Evolutionary conservation across 2,888 invertebrate genomes (phyloP), one percentile per base, ranked within the genome.

Genomic region (Drosophila kokeensis): DNA sequence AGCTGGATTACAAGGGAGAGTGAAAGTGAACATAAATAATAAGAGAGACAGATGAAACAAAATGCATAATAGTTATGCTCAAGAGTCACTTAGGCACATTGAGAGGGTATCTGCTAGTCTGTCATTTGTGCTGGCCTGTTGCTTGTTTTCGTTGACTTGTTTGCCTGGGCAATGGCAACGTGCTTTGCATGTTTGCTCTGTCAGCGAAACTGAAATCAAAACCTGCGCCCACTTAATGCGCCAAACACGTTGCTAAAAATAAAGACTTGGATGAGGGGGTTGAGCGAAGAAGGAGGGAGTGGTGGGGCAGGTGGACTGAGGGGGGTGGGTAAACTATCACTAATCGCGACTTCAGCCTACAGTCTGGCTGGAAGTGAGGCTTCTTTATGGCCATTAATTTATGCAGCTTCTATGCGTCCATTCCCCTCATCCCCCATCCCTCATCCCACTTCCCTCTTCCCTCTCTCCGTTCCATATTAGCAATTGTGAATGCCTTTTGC

Each of bases 171-270:
- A 59, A 29, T 48, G 64, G 62, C 55, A 74, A 84, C 83, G 83
- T 84, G 83, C 78, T 82, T 82, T 78, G 83, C 87, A 83, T 83
- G 76, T 72, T 58, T 40, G 30, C 36, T 15, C 38, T 40, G 55
- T 38, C 42, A 61, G 30, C 59, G 65, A 72, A 68, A 68, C 77
- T 73, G 73, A 67, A 76, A 73, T 73, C 77, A 69, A 76, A 60
- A 59, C 68, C 69, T 59, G 84, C 73, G 69, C 79, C 74, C 87
- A 83, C 73, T 83, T 83, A 80, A 80, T 77, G 87, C 77, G 75
- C 87, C 87, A 84, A 87, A 87, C 87, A 83, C 85, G 83, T 83
- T 79, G 71, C 72, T 53, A 36, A 38, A 49, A 62, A 7, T n/a
- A 36, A n/a, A 34, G 11, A 21, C 15, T 32, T 32, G 11, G 32